Percentiles rank a stretch among this genome's conserved stretches.
Conservation (phyloP, 2,113 vertebrate species). For the Passer domesticus region DNA sequence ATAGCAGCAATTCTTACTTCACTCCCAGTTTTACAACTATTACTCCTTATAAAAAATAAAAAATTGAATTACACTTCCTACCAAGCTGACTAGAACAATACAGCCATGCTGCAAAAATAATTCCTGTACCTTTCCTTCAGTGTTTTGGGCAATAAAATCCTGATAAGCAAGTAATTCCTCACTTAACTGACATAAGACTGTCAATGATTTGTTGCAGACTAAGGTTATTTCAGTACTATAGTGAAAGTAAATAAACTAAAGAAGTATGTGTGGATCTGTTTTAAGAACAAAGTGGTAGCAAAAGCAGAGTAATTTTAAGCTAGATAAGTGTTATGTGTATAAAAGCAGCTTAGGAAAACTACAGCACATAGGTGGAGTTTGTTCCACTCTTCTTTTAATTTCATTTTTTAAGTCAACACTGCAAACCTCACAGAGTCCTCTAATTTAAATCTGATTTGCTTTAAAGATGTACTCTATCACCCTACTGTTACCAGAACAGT, state of each 20-base stretch:
- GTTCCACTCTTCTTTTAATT: background rate
- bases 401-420: background rate
- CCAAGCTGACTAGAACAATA: background rate
- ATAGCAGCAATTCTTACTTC: background rate
- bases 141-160: background rate
- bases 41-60: background rate
- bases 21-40: background rate
- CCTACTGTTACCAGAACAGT: background rate
- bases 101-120: background rate
- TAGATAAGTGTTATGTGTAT: fast-evolving
- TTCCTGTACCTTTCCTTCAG: background rate
- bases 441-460: background rate
- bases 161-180: background rate
- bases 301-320: background rate
- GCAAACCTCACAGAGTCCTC: background rate
- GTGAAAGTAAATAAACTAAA: background rate
- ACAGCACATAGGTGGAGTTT: background rate
- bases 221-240: background rate
- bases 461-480: background rate
- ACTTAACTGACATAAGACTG: background rate
- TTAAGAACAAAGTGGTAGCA: background rate
- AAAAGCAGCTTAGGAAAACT: background rate
- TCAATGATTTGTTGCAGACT: no score
- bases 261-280: background rate
- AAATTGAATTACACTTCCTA: background rate